Conservation (phyloP, 2,113 vertebrate species). For the Myocastor coypus region DNA sequence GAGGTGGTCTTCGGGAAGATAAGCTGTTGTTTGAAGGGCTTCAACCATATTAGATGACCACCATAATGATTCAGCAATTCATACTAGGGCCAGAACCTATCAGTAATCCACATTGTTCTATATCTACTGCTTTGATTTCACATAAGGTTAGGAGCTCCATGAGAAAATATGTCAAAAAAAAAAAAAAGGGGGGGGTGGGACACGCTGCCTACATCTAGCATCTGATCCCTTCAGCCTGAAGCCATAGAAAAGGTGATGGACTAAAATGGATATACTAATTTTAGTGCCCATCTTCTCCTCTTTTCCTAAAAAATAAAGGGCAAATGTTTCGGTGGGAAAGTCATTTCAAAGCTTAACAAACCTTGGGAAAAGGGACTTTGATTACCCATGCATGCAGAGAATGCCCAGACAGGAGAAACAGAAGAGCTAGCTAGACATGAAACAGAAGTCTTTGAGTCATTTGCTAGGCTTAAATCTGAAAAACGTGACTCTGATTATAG, state of each 20-base stretch:
- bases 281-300: not conserved
- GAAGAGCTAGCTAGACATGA: not conserved
- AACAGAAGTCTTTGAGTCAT: constrained; percentile 43
- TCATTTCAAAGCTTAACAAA: not conserved
- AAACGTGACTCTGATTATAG: constrained; percentile 34
- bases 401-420: not conserved
- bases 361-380: not conserved
- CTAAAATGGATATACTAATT: not conserved
- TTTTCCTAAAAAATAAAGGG: constrained; percentile 5
- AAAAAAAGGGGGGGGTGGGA: not conserved
- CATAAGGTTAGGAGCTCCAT: not conserved
- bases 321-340: not conserved
- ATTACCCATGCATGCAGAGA: constrained; percentile 29
- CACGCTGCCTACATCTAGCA: not conserved
- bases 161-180: not conserved
- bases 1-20: too few relatives aligned
- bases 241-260: not conserved
- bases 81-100: too few relatives aligned
- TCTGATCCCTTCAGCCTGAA: not conserved
- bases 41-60: too few relatives aligned
- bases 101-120: not conserved
- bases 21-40: too few relatives aligned
- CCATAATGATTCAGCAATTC: too few relatives aligned
- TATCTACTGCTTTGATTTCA: not conserved
- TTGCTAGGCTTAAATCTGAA: constrained; percentile 67